Percentiles rank a stretch among this genome's conserved stretches.
Conservation (phyloP, 2,113 vertebrate genomes). For the Sakesphorus luctuosus region DNA sequence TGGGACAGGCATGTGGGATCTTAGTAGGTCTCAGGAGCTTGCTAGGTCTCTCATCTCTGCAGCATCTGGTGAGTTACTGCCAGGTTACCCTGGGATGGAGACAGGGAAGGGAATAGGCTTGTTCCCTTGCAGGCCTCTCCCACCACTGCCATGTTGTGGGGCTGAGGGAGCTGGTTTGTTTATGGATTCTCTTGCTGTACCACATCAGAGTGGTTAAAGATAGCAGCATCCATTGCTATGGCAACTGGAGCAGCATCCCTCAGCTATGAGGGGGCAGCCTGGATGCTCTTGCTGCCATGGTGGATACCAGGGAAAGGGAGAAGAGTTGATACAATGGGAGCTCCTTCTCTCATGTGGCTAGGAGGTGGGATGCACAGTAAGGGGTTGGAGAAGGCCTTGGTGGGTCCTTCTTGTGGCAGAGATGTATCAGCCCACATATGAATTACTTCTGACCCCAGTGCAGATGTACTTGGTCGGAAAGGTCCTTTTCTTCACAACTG, state of each 20-base stretch:
- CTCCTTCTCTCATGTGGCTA: not conserved
- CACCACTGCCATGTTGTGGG: not conserved
- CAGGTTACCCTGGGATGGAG: not conserved
- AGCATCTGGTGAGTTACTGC: not conserved
- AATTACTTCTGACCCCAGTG: not conserved
- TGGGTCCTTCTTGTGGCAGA: not conserved
- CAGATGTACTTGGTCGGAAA: not conserved
- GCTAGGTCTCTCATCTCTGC: not conserved
- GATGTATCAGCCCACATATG: not conserved
- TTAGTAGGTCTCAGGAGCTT: not conserved
- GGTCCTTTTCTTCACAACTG: not conserved
- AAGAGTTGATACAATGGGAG: not conserved
- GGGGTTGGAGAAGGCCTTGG: not conserved
- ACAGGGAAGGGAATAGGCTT: not conserved
- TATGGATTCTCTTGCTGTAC: constrained; percentile 14
- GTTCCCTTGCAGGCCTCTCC: not conserved
- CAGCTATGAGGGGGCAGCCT: not conserved
- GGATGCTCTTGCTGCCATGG: not conserved
- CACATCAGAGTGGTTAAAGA: constrained; percentile 47
- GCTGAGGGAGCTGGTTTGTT: constrained; percentile 28
- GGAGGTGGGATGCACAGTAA: not conserved
- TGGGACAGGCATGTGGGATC: not conserved
- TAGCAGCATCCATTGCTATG: constrained; percentile 57
- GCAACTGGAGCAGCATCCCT: constrained; percentile 56
- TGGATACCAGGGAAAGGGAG: not conserved